Evolutionary conservation across 2,888 invertebrate species (phyloP).

Genomic region (Drosophila robusta): DNA sequence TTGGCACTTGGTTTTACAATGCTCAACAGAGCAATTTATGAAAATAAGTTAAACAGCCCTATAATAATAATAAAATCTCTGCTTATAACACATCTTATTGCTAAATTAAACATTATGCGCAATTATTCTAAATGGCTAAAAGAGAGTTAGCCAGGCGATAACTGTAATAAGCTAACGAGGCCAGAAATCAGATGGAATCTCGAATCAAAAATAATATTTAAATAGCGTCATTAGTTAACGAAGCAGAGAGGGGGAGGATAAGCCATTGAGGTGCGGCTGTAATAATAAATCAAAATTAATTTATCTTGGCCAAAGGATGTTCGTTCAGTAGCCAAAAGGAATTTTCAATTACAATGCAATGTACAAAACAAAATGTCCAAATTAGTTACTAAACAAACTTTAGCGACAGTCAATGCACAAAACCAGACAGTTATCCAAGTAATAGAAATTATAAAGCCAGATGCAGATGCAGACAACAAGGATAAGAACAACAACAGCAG

Average conservation of each 20-base stretch:
- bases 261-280: conserved; percentile 17
- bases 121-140: conserved; percentile 49
- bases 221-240: conserved; percentile 29
- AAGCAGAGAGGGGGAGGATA: background rate
- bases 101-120: conserved; percentile 50
- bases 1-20: background rate
- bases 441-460: conserved; percentile 45
- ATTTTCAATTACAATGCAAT: conserved; percentile 69
- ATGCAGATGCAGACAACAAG: conserved; percentile 1
- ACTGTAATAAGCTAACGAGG: conserved; percentile 7
- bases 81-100: conserved; percentile 28
- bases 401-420: conserved; percentile 21
- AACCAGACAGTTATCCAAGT: conserved; percentile 23
- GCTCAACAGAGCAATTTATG: conserved; percentile 6
- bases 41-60: conserved; percentile 16
- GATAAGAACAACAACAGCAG: background rate
- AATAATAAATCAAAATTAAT: conserved; percentile 69
- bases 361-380: conserved; percentile 58
- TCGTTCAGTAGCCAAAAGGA: conserved; percentile 49
- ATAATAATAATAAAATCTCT: conserved; percentile 36
- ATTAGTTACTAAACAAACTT: conserved; percentile 71
- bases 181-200: conserved; percentile 25
- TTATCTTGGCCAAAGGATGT: conserved; percentile 26
- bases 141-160: conserved; percentile 9
- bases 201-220: conserved; percentile 27